Conservation (phyloP, 2,113 vertebrate genomes). For the Chloebia gouldiae region DNA sequence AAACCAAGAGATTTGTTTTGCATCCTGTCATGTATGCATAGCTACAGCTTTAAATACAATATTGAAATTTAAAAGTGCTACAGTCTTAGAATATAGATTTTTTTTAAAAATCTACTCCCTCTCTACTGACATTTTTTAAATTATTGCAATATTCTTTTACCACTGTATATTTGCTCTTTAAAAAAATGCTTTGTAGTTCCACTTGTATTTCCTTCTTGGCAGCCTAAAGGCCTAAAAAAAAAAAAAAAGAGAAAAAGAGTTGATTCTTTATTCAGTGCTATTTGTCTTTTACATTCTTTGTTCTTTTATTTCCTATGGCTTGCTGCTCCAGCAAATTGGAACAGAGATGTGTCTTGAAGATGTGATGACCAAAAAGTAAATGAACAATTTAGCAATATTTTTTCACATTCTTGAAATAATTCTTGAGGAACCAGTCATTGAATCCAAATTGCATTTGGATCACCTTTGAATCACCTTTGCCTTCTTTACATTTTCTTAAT, state of each 20-base stretch:
- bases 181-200: background rate
- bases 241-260: background rate
- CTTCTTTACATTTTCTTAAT: background rate
- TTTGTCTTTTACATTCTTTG: accelerated
- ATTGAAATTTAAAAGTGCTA: background rate
- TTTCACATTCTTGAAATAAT: background rate
- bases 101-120: background rate
- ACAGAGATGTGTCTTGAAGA: background rate
- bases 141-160: background rate
- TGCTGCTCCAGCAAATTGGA: background rate
- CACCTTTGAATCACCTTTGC: background rate
- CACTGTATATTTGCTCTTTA: background rate
- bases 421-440: too few species aligned
- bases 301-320: background rate
- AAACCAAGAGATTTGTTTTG: background rate
- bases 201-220: background rate
- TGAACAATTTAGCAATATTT: background rate
- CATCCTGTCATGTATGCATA: background rate
- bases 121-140: background rate
- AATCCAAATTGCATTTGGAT: too few species aligned
- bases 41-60: background rate
- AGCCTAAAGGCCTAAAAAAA: background rate
- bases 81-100: background rate
- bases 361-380: background rate
- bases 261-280: background rate